Percentiles rank a stretch among this genome's conserved stretches.
Evolutionary conservation across 2,888 invertebrate species (phyloP).

Genomic region (Cerastis leucographa): DNA sequence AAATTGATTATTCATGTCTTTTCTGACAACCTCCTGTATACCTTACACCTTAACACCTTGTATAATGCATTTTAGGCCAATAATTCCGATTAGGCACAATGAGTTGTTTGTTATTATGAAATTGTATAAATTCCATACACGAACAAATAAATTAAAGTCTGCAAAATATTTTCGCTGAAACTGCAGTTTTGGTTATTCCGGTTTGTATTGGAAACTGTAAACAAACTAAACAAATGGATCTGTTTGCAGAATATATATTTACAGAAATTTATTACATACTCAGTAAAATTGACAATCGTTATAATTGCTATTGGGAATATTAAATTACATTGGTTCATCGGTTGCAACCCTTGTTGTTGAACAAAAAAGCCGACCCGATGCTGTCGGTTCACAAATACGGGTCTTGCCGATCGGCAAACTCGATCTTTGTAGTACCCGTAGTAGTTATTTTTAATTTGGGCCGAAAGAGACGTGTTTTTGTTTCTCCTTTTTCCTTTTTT

Average conservation of each 20-base stretch:
- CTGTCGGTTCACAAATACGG: not conserved
- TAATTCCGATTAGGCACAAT: not conserved
- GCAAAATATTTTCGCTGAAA: slow-evolving; percentile 40
- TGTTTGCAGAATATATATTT: slow-evolving; percentile 25
- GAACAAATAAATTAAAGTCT: slow-evolving; percentile 19
- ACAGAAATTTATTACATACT: slow-evolving; percentile 10
- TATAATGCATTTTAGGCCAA: not conserved
- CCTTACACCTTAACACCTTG: too few species aligned
- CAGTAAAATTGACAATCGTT: not conserved
- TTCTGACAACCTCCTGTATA: too few species aligned
- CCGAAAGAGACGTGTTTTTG: too few species aligned
- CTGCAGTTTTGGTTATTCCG: slow-evolving; percentile 20
- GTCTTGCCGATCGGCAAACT: not conserved
- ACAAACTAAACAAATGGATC: slow-evolving; percentile 27
- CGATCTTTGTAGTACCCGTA: too few species aligned
- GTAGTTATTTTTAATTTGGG: too few species aligned
- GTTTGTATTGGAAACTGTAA: slow-evolving; percentile 27
- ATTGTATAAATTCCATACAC: not conserved
- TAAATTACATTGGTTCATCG: not conserved
- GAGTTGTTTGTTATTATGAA: not conserved
- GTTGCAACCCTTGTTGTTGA: not conserved
- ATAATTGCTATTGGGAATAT: not conserved
- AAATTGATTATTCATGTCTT: too few species aligned
- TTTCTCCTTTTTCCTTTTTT: too few species aligned
- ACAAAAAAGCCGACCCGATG: not conserved